Evolutionary conservation across 2,888 invertebrate species (phyloP).

Genomic region (Trichacis sp.): DNA sequence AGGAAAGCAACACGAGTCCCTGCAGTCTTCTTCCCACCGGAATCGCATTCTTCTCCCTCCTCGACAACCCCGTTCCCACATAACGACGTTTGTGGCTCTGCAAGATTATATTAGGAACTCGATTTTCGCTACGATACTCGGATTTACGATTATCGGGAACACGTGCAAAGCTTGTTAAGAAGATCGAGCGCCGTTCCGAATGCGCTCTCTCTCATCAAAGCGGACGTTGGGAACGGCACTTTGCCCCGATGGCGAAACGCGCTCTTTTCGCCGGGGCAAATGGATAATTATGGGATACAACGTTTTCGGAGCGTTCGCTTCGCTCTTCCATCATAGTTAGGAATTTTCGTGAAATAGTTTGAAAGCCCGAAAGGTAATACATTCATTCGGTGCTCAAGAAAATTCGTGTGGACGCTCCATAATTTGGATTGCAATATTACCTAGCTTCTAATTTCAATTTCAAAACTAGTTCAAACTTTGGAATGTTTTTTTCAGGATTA

Average conservation of each 20-base stretch:
- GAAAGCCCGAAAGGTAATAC: too few species aligned
- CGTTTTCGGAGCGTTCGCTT: too few species aligned
- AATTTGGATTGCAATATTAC: too few species aligned
- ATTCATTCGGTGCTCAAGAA: too few species aligned
- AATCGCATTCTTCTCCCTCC: constrained; percentile 97
- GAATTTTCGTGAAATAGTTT: too few species aligned
- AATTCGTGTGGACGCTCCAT: too few species aligned
- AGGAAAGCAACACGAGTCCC: constrained; percentile 93
- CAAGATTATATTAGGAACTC: constrained; percentile 46
- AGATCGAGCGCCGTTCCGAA: constrained; percentile 11
- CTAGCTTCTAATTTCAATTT: too few species aligned
- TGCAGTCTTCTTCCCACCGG: constrained; percentile 98
- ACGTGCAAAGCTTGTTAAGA: constrained; percentile 28
- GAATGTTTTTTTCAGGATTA: too few species aligned
- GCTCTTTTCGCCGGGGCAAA: not conserved
- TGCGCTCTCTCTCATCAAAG: not conserved
- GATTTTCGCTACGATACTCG: constrained; percentile 36
- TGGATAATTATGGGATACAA: not conserved
- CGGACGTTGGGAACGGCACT: not conserved
- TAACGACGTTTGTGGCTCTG: constrained; percentile 92
- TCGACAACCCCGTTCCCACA: constrained; percentile 99
- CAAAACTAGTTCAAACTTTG: too few species aligned
- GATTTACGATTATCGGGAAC: constrained; percentile 35
- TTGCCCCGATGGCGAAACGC: not conserved
- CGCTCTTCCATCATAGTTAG: too few species aligned